phyloP scores from a whole-genome alignment of 2,113 vertebrate genomes.

The rat (Rattus norvegicus) region DNA sequence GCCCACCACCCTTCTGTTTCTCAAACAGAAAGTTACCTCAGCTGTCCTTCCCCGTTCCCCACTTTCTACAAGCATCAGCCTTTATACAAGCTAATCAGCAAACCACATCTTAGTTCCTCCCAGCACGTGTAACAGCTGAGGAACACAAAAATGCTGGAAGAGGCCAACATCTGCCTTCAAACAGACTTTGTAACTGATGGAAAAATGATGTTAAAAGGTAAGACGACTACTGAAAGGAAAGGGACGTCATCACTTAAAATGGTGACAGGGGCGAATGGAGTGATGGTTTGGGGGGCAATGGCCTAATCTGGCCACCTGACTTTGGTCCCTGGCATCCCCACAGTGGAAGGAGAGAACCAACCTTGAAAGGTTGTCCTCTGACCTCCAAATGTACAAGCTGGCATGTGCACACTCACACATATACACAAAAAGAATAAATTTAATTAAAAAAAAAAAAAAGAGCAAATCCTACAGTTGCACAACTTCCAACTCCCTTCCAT shows the following conservation, averaged over 20 bases:
- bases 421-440: neutral
- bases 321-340: neutral
- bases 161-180: neutral
- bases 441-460: neutral
- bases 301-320: neutral
- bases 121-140: neutral
- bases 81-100: conserved; percentile 3
- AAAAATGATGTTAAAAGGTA: neutral
- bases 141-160: conserved; percentile 18
- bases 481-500: conserved; percentile 30
- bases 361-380: neutral
- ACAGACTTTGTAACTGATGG: conserved; percentile 7
- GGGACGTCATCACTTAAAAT: neutral
- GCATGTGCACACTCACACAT: neutral
- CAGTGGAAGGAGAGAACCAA: neutral
- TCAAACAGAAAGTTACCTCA: conserved; percentile 18
- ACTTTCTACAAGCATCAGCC: neutral
- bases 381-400: neutral
- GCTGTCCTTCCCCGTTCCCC: neutral
- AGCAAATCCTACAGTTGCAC: conserved; percentile 32
- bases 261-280: too few relatives aligned
- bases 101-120: conserved; percentile 12
- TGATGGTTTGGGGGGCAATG: neutral
- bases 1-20: conserved; percentile 1
- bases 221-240: conserved; percentile 8